Conservation (phyloP, 2,113 vertebrate species). For the Actenoides hombroni region DNA sequence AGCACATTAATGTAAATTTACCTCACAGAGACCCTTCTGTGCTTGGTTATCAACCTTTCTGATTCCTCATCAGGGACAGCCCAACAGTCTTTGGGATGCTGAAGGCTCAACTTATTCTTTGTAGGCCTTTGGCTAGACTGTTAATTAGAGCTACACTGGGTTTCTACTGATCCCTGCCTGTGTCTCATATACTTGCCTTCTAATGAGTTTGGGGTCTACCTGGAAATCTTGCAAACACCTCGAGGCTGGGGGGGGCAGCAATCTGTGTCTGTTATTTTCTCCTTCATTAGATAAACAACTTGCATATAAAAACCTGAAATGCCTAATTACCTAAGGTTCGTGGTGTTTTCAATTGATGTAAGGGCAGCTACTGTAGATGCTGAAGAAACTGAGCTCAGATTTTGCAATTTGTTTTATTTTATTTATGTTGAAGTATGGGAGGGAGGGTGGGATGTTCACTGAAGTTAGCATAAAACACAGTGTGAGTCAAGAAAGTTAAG, state of each 20-base stretch:
- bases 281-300: neutral
- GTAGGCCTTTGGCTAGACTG: neutral
- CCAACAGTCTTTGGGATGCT: neutral
- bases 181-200: neutral
- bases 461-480: neutral
- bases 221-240: slow-evolving; percentile 21
- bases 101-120: neutral
- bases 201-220: slow-evolving; percentile 45
- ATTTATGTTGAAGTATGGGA: neutral
- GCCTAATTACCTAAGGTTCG: neutral
- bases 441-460: neutral
- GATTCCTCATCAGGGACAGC: neutral
- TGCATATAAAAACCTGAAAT: neutral
- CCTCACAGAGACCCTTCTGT: neutral
- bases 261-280: neutral
- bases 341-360: neutral
- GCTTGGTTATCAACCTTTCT: neutral
- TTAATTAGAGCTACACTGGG: slow-evolving; percentile 22
- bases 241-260: neutral
- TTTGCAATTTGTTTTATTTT: neutral
- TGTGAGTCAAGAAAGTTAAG: neutral
- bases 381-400: neutral
- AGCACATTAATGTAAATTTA: neutral
- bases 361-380: neutral
- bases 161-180: slow-evolving; percentile 10